phyloP scores from a whole-genome alignment of 2,113 vertebrate genomes.

The Symphodus melops region DNA sequence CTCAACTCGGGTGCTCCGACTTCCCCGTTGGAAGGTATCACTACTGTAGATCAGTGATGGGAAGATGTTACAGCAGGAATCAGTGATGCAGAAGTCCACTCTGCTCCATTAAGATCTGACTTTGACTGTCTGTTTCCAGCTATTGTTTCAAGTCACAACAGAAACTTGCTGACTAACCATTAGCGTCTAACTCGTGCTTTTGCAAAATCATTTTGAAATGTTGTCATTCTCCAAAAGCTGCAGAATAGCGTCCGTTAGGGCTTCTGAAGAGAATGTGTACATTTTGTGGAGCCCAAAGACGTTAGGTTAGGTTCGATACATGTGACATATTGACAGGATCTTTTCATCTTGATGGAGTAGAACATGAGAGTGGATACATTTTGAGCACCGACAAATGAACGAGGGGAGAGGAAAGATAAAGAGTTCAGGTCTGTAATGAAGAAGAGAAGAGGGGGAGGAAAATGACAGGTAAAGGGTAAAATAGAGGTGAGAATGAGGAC shows the following conservation, averaged over 20 bases:
- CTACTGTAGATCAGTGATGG: neutral
- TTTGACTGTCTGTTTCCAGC: neutral
- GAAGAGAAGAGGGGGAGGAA: neutral
- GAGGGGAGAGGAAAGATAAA: slow-evolving; percentile 14
- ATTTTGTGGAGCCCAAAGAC: too few relatives aligned
- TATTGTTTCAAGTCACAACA: too few relatives aligned
- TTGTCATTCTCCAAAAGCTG: too few relatives aligned
- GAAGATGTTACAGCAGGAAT: neutral
- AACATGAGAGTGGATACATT: neutral
- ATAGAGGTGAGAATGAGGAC: slow-evolving; percentile 27
- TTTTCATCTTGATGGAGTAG: neutral
- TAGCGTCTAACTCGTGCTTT: too few relatives aligned
- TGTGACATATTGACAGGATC: too few relatives aligned
- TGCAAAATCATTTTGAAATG: too few relatives aligned
- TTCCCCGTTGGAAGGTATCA: too few relatives aligned
- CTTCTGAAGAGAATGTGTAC: too few relatives aligned
- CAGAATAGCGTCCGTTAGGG: too few relatives aligned
- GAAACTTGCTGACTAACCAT: too few relatives aligned
- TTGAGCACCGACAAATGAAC: neutral
- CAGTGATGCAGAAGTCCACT: neutral
- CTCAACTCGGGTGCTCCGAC: too few relatives aligned
- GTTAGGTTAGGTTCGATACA: too few relatives aligned
- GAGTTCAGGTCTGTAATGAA: slow-evolving; percentile 21
- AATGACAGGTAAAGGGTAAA: slow-evolving; percentile 28
- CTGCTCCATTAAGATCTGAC: neutral